Evolutionary conservation across 2,113 vertebrate species (phyloP).

Genomic region (Thoracochromis brauschi): DNA sequence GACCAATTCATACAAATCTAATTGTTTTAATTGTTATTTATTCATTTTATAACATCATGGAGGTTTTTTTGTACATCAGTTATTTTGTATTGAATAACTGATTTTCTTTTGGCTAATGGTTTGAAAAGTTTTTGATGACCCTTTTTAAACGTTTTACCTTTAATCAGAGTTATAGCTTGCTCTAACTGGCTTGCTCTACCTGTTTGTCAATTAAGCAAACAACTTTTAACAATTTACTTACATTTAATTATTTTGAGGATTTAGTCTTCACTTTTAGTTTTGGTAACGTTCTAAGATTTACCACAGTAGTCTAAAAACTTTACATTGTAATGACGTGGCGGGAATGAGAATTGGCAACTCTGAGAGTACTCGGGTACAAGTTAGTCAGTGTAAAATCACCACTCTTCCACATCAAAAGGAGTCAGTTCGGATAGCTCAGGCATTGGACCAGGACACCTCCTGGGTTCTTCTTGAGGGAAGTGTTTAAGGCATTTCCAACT

Average conservation of each 20-base stretch:
- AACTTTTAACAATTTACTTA: neutral
- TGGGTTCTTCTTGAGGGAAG: neutral
- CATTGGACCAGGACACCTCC: neutral
- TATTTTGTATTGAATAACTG: neutral
- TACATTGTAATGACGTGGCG: neutral
- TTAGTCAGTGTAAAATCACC: neutral
- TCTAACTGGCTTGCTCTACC: neutral
- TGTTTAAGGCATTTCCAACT: neutral
- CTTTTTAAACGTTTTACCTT: neutral
- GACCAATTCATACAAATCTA: neutral
- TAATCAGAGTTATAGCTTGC: neutral
- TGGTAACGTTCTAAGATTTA: neutral
- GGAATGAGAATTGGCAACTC: neutral
- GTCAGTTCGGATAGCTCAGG: neutral
- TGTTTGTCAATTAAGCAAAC: neutral
- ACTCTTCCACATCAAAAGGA: neutral
- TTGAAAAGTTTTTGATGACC: neutral
- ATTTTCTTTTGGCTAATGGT: neutral
- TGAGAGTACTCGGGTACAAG: neutral
- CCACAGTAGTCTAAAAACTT: neutral
- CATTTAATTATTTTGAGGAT: neutral
- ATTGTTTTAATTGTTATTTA: neutral
- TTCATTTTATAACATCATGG: neutral
- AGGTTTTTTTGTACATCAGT: neutral
- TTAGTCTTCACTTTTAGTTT: neutral